Conservation (phyloP, 2,888 invertebrate genomes). For the Phrixothrix hirtus region DNA sequence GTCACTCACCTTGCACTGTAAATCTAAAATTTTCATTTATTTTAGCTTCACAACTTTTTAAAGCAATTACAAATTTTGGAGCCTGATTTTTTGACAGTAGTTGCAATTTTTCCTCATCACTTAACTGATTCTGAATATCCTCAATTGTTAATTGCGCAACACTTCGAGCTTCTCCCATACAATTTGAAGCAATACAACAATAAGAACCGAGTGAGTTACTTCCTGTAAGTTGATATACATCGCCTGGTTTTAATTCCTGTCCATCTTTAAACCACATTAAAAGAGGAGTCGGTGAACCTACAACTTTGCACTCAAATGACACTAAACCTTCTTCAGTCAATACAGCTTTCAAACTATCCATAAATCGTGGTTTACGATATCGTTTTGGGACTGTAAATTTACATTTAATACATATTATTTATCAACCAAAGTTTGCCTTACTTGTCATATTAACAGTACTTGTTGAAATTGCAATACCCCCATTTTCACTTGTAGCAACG, state of each 20-base stretch:
- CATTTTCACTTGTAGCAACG: slow-evolving; percentile 77
- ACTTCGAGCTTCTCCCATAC: slow-evolving; percentile 88
- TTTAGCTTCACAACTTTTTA: slow-evolving; percentile 80
- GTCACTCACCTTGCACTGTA: slow-evolving; percentile 81
- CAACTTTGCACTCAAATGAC: slow-evolving; percentile 91
- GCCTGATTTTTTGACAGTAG: slow-evolving; percentile 77
- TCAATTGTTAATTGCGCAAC: slow-evolving; percentile 86
- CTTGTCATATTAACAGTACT: slow-evolving; percentile 78
- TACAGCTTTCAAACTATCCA: slow-evolving; percentile 87
- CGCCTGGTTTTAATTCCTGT: slow-evolving; percentile 87
- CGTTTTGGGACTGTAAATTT: slow-evolving; percentile 77
- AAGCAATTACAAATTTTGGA: slow-evolving; percentile 78
- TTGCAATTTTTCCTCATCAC: slow-evolving; percentile 81
- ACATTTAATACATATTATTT: not conserved
- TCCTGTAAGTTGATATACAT: slow-evolving; percentile 89
- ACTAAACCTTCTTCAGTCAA: slow-evolving; percentile 90
- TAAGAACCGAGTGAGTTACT: slow-evolving; percentile 88
- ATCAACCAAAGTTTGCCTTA: slow-evolving; percentile 53
- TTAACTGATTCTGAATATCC: slow-evolving; percentile 87
- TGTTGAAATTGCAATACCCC: slow-evolving; percentile 74
- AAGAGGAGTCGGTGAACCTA: slow-evolving; percentile 86
- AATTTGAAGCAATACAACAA: slow-evolving; percentile 85
- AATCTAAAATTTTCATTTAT: slow-evolving; percentile 83
- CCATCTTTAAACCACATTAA: slow-evolving; percentile 92
- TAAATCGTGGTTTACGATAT: slow-evolving; percentile 85